Conservation (phyloP, 2,797 vertebrate genomes). For the Acanthopagrus latus region DNA sequence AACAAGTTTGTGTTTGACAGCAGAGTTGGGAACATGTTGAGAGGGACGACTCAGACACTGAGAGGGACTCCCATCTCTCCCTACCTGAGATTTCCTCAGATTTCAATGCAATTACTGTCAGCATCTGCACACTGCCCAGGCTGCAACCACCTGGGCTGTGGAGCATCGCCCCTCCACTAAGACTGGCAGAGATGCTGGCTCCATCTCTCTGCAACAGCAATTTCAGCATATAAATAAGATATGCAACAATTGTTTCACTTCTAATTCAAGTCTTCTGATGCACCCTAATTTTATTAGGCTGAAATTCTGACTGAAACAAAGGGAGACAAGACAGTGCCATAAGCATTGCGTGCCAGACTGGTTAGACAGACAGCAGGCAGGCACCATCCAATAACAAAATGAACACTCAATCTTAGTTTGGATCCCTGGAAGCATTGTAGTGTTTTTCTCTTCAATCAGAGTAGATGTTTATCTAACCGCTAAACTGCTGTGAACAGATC, state of each 20-base stretch:
- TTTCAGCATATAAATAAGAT: constrained; percentile 64
- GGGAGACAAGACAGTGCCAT: constrained; percentile 51
- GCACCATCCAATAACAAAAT: constrained; percentile 63
- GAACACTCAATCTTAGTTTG: constrained; percentile 66
- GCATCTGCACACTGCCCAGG: constrained; percentile 44
- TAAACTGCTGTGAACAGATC: constrained; percentile 70
- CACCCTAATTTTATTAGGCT: constrained; percentile 62
- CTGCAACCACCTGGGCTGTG: constrained; percentile 38
- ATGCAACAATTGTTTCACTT: constrained; percentile 53
- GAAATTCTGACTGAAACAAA: constrained; percentile 61
- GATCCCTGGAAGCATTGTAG: constrained; percentile 54
- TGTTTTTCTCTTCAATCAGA: constrained; percentile 55
- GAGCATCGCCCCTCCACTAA: background rate
- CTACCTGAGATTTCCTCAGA: constrained; percentile 40
- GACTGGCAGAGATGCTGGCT: constrained; percentile 10
- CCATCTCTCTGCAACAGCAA: constrained; percentile 15
- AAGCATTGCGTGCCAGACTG: constrained; percentile 56
- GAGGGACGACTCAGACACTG: background rate
- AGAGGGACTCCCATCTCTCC: constrained; percentile 16
- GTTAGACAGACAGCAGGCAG: constrained; percentile 50
- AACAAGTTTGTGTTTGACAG: constrained; percentile 35
- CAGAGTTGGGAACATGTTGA: constrained; percentile 21
- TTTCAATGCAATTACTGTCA: constrained; percentile 61
- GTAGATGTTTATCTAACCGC: constrained; percentile 70
- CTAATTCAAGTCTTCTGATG: constrained; percentile 49